These are phyloP conservation scores for Lonchura striata DNA, from an alignment of 2,113 vertebrate genomes.

Conservation along the genomic window DNA sequence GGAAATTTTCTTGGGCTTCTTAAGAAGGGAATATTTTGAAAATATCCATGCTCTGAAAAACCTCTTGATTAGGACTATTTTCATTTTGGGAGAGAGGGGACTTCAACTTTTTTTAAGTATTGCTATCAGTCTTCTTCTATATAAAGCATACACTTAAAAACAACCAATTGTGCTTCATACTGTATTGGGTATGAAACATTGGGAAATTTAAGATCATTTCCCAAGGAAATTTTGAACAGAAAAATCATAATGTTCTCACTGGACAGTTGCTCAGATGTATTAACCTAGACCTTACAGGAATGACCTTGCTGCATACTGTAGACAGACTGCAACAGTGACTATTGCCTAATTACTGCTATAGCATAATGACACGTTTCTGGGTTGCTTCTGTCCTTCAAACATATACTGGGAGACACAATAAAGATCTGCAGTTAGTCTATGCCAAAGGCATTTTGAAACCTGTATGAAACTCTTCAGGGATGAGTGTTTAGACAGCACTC, in stretches of 20 bases:
- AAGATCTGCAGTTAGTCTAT: not conserved
- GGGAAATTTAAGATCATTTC: not conserved
- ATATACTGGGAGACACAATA: not conserved
- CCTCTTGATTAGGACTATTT: not conserved
- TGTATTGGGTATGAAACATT: not conserved
- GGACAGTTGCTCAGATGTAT: not conserved
- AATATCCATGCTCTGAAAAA: not conserved
- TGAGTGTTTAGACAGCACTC: not conserved
- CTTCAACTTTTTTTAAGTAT: not conserved
- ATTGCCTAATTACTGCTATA: not conserved
- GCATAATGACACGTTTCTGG: not conserved
- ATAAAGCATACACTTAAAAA: not conserved
- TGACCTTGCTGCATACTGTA: not conserved
- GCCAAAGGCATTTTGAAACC: not conserved
- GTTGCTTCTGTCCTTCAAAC: conserved; percentile 2
- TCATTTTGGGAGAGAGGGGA: not conserved
- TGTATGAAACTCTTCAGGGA: not conserved
- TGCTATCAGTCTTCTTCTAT: not conserved
- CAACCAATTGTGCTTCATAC: not conserved
- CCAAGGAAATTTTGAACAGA: not conserved
- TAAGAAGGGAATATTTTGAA: not conserved
- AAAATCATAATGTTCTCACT: not conserved
- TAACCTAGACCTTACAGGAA: not conserved
- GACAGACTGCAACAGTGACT: not conserved
- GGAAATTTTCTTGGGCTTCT: not conserved